Percentiles rank a stretch among this genome's conserved stretches.
Evolutionary conservation across 1,140 invertebrate genomes (phyloP).

Genomic region (Bombus polaris): DNA sequence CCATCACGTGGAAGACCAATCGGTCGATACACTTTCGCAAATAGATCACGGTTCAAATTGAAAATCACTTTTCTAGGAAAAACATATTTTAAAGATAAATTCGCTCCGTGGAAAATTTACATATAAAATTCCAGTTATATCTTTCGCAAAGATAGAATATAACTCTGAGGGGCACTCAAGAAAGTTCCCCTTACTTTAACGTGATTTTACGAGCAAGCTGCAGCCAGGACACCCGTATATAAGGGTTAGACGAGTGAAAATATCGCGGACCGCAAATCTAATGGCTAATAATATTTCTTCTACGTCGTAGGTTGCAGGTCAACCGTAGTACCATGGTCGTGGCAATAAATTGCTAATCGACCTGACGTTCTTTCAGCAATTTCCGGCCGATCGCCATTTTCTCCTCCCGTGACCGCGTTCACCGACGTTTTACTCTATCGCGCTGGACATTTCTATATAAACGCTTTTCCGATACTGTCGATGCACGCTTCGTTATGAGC

Average conservation of each 20-base stretch:
- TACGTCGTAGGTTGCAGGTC: neutral
- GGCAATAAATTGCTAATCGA: slow-evolving; percentile 57
- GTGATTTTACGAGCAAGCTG: neutral
- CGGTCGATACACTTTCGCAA: neutral
- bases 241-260: neutral
- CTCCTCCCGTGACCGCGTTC: slow-evolving; percentile 25
- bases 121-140: neutral
- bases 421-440: neutral
- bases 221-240: no score
- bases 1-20: no score
- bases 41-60: neutral
- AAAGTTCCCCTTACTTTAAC: neutral
- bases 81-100: neutral
- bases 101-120: neutral
- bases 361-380: slow-evolving; percentile 56
- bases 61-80: neutral
- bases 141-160: neutral
- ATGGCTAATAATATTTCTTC: slow-evolving; percentile 50
- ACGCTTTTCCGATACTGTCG: slow-evolving; percentile 49
- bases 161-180: neutral
- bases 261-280: slow-evolving; percentile 26
- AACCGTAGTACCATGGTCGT: slow-evolving; percentile 8
- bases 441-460: slow-evolving; percentile 19
- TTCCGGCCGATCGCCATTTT: slow-evolving; percentile 43
- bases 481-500: slow-evolving; percentile 5